Evolutionary conservation across 1,140 invertebrate species (phyloP).

Genomic region (Periplaneta americana): DNA sequence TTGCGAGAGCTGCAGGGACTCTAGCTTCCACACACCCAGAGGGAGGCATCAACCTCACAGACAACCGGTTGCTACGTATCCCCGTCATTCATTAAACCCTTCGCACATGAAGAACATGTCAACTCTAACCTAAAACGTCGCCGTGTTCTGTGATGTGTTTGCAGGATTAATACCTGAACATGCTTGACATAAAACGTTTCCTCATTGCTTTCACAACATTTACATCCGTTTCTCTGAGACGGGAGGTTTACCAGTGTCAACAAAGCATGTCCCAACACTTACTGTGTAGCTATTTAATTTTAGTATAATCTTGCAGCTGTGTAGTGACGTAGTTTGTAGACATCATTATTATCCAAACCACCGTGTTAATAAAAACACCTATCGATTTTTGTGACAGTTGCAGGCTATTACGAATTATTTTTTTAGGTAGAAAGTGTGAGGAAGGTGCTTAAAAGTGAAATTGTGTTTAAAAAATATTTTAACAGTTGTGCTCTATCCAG

Average conservation of each 20-base stretch:
- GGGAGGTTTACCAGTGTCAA: background rate
- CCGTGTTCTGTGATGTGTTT: background rate
- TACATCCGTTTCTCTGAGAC: background rate
- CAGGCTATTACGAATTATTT: background rate
- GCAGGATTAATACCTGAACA: background rate
- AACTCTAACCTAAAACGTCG: background rate
- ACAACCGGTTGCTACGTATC: too few relatives aligned
- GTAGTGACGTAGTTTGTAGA: background rate
- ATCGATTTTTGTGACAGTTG: background rate
- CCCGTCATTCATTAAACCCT: background rate
- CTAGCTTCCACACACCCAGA: too few relatives aligned
- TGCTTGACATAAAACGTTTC: background rate
- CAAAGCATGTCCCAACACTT: background rate
- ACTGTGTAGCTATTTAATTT: background rate
- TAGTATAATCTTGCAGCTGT: background rate
- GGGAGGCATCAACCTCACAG: too few relatives aligned
- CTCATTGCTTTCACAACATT: background rate
- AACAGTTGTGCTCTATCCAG: background rate
- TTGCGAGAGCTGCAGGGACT: too few relatives aligned
- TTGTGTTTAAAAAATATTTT: background rate
- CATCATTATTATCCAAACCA: background rate
- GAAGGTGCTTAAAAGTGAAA: background rate
- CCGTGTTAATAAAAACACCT: background rate
- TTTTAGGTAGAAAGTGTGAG: background rate
- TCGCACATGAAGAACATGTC: background rate